phyloP scores from a whole-genome alignment of 2,113 vertebrate species.

The Gallinago paraguaiae region DNA sequence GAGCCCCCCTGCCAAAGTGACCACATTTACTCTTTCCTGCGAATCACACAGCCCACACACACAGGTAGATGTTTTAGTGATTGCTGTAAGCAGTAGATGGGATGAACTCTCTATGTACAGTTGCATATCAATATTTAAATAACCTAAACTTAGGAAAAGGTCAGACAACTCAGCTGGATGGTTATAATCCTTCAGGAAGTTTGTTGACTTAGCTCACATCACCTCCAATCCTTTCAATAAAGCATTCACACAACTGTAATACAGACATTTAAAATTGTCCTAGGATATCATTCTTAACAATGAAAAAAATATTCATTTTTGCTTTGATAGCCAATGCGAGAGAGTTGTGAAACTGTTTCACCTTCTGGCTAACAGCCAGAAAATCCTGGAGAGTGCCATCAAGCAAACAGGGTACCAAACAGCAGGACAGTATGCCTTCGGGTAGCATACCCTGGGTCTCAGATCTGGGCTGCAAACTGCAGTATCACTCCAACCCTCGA shows the following conservation, averaged over 20 bases:
- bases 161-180: not conserved
- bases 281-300: not conserved
- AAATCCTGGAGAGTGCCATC: not conserved
- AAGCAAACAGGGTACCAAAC: not conserved
- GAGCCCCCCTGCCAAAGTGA: not conserved
- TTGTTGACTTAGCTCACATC: not conserved
- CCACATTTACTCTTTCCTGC: not conserved
- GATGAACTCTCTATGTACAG: not conserved
- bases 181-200: not conserved
- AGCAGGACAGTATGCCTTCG: not conserved
- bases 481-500: not conserved
- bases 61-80: not conserved
- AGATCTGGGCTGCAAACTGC: not conserved
- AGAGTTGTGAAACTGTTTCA: not conserved
- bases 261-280: not conserved
- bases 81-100: not conserved
- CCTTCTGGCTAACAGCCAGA: not conserved
- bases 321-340: not conserved
- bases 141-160: not conserved
- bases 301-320: not conserved
- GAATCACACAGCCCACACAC: not conserved
- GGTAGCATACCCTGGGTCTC: not conserved
- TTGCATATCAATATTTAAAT: not conserved
- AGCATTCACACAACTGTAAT: not conserved
- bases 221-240: not conserved